Base-by-base conservation (phyloP, 1,140 invertebrate genomes). In the Euura lappo region DNA sequence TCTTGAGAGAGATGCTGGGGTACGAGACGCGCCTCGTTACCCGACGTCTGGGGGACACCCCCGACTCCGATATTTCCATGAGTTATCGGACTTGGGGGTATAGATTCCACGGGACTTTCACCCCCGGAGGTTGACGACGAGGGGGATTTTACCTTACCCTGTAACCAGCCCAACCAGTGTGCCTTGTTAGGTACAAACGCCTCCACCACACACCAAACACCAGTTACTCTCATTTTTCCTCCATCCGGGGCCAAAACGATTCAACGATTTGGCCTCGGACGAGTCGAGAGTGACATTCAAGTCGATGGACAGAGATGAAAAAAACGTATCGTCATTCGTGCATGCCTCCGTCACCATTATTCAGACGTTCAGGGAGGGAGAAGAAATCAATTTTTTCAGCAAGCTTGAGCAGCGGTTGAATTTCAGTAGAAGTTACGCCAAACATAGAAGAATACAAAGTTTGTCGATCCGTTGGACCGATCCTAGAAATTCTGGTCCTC, bases 141-240 rank as follows among this genome's bases (percentile, higher is more conserved):
- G 76, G 91, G 89, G 79, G 91, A 89, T 85, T 92, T 92, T 87
- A 91, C 88, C 89, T 91, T 91, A 87, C 90, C 90, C 90, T 91
- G 90, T 84, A 91, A 91, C 88, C 86, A 88, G 82, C 87, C 87
- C 86, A 88, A 87, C 81, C 87, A 87, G 81, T 83, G 85, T 86
- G 84, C 85, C 80, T 81, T 86, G 86, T 87, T 87, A 88, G 78
- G 80, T 84, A 87, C 82, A 71, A 78, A 84, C 73, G 84, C 83
- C 85, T 80, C 79, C 81, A 84, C 82, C 85, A 72, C 75, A 81
- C 75, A 81, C 66, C 66, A 68, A 71, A 72, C 70, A 76, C 76
- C 76, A 28, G 8, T 11, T 42, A 42, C 13, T 28, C 28, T 28
- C 28, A 28, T 28, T 28, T 28, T 28, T 28, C 28, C 28, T 8